Conservation (phyloP, 2,113 vertebrate genomes). For the Pachycephala philippinensis region DNA sequence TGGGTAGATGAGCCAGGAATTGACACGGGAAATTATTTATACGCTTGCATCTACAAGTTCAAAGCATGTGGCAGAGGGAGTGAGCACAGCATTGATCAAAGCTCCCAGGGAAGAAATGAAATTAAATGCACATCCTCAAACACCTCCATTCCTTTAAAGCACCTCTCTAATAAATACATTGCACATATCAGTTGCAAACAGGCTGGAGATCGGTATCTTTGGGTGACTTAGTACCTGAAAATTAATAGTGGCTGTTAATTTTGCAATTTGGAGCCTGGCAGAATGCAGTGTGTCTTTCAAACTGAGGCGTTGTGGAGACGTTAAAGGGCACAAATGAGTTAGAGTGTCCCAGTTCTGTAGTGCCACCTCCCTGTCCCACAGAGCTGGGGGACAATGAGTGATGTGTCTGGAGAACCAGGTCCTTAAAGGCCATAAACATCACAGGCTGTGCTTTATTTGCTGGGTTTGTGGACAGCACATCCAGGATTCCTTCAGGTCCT, state of each 20-base stretch:
- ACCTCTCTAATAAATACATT: not conserved
- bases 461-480: not conserved
- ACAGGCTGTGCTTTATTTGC: not conserved
- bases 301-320: not conserved
- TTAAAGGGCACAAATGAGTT: not conserved
- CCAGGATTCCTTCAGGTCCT: not conserved
- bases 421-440: not conserved
- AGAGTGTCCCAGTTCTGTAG: too few species aligned
- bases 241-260: not conserved
- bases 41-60: not conserved
- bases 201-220: accelerated
- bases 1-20: not conserved
- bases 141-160: not conserved
- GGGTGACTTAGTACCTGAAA: not conserved
- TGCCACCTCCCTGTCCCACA: not conserved
- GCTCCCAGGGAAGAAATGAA: not conserved
- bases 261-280: not conserved
- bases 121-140: not conserved
- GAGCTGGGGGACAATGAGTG: not conserved
- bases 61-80: not conserved
- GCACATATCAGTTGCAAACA: not conserved
- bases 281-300: not conserved
- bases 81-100: constrained; percentile 20
- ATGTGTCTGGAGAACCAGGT: not conserved
- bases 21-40: constrained; percentile 34